Percentiles rank a stretch among this genome's conserved stretches.
Conservation (phyloP, 1,140 invertebrate species). For the Sminthurides bifidus region DNA sequence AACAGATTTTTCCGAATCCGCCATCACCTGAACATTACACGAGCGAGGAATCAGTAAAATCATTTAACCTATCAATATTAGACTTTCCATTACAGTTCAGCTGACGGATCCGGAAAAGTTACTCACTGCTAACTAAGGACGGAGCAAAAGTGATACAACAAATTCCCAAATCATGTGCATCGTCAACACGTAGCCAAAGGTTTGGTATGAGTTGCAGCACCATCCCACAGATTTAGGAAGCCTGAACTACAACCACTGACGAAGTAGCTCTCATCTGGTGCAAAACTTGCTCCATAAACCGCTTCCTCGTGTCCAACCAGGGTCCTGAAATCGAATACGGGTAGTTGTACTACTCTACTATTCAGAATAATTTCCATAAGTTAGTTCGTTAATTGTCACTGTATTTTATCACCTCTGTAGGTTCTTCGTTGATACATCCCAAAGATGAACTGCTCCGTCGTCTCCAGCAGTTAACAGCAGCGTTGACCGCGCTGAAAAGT, state of each 20-base stretch:
- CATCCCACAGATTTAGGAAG: slow-evolving; percentile 52
- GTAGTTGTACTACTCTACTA: background rate
- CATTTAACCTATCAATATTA: background rate
- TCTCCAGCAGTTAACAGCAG: slow-evolving; percentile 57
- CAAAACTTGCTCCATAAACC: slow-evolving; percentile 49
- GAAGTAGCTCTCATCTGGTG: slow-evolving; percentile 52
- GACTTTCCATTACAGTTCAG: no score
- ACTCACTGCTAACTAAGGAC: slow-evolving; percentile 14
- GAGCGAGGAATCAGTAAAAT: background rate
- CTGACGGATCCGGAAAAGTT: no score
- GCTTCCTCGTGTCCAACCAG: slow-evolving; percentile 55
- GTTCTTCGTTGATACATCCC: slow-evolving; percentile 52
- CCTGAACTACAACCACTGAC: slow-evolving; percentile 54
- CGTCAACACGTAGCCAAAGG: slow-evolving; percentile 41
- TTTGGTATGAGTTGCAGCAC: slow-evolving; percentile 37
- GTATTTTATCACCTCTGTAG: slow-evolving; percentile 44
- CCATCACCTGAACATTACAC: slow-evolving; percentile 21
- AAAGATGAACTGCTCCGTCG: slow-evolving; percentile 58
- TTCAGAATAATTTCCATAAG: background rate
- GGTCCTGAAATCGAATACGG: slow-evolving; percentile 38
- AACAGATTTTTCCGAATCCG: slow-evolving; percentile 22
- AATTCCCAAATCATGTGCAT: slow-evolving; percentile 64
- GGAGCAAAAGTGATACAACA: slow-evolving; percentile 38
- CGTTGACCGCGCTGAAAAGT: slow-evolving; percentile 53
- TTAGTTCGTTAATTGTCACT: background rate